Conservation (phyloP, 2,113 vertebrate genomes). For the Tetrax tetrax region DNA sequence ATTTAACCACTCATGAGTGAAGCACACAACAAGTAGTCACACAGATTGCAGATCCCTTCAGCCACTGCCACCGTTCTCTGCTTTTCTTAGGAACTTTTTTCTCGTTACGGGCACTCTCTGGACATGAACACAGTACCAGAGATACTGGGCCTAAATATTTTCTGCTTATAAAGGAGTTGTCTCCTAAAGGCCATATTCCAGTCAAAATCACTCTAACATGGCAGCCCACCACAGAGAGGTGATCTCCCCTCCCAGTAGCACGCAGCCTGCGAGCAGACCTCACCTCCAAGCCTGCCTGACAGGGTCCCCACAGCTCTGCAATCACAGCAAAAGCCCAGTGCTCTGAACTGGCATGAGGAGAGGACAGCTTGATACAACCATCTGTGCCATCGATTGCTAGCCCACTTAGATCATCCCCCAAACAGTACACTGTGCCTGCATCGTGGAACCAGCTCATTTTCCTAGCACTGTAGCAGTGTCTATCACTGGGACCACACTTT, state of each 20-base stretch:
- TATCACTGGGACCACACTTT: background rate
- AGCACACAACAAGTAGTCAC: background rate
- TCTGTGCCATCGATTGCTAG: background rate
- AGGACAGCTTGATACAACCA: background rate
- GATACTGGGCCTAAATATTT: background rate
- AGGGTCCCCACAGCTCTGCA: background rate
- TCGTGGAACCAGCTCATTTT: rapidly evolving
- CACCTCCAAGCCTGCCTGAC: background rate
- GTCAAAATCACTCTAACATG: background rate
- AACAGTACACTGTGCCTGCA: background rate
- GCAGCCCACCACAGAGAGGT: background rate
- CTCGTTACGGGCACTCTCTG: background rate
- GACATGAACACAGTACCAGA: background rate
- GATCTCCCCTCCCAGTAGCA: background rate
- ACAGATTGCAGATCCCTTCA: background rate
- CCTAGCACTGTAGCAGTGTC: background rate
- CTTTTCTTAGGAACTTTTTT: background rate
- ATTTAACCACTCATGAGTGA: background rate
- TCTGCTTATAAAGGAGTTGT: background rate
- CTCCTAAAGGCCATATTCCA: background rate
- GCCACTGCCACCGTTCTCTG: background rate
- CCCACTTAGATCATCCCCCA: background rate
- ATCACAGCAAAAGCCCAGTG: background rate
- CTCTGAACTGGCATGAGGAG: background rate
- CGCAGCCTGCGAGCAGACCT: background rate